These are phyloP conservation scores for Diplolepis rosae DNA, from an alignment of 2,888 invertebrate species.

Conservation along the genomic window DNA sequence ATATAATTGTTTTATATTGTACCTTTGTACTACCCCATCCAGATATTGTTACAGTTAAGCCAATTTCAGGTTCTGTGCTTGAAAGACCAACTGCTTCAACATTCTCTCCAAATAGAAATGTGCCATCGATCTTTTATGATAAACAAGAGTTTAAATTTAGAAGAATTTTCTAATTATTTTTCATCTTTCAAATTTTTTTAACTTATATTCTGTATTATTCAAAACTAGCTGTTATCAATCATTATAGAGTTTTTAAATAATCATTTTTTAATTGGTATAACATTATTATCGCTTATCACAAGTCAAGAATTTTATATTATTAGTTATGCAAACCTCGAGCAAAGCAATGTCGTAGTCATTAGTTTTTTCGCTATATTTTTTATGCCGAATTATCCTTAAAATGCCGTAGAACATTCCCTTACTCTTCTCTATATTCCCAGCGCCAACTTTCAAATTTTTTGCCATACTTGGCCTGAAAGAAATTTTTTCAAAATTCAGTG, in stretches of 20 bases:
- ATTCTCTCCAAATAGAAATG: constrained; percentile 13
- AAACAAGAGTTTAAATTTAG: too few relatives aligned
- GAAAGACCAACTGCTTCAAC: neutral
- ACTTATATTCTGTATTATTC: too few relatives aligned
- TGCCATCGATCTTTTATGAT: neutral
- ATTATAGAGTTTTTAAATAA: too few relatives aligned
- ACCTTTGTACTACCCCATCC: constrained; percentile 4
- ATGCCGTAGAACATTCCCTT: constrained; percentile 39
- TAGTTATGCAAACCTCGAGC: constrained; percentile 60
- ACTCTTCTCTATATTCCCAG: constrained; percentile 42
- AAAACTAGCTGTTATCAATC: too few relatives aligned
- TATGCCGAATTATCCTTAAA: constrained; percentile 61
- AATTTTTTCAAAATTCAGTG: neutral
- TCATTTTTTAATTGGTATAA: too few relatives aligned
- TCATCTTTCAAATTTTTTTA: too few relatives aligned
- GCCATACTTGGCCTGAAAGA: neutral
- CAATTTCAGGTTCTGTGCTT: neutral
- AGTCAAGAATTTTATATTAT: neutral
- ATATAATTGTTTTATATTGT: too few relatives aligned
- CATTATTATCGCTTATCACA: too few relatives aligned
- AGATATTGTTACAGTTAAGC: neutral
- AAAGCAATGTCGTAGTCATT: constrained; percentile 74
- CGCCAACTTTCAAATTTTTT: constrained; percentile 32
- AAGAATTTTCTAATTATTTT: too few relatives aligned
- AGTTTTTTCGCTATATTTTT: constrained; percentile 59